Percentiles rank a stretch among this genome's conserved stretches.
Evolutionary conservation across 2,797 vertebrate species (phyloP).

Genomic region (Xenops minutus): DNA sequence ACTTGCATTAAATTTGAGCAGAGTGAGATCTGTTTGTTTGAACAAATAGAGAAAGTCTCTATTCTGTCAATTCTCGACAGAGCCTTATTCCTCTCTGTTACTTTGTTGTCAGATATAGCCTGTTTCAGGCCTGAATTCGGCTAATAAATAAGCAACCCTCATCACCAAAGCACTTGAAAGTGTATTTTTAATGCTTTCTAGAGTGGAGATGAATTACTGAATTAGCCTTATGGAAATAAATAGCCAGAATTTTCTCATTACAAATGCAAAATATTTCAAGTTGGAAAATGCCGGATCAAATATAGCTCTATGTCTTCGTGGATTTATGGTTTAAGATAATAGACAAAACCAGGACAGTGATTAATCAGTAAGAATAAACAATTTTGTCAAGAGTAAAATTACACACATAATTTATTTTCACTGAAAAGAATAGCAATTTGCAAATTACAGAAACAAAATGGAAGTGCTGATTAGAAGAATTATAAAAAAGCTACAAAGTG

Average conservation of each 20-base stretch:
- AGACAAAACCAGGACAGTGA: background rate
- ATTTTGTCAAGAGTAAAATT: slow-evolving; percentile 14
- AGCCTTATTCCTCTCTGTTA: slow-evolving; percentile 30
- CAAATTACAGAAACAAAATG: slow-evolving; percentile 35
- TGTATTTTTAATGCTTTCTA: slow-evolving; percentile 40
- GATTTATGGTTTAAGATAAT: slow-evolving; percentile 28
- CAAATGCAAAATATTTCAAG: background rate
- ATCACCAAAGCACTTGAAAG: slow-evolving; percentile 12
- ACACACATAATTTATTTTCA: background rate
- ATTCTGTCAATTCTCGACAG: slow-evolving; percentile 6
- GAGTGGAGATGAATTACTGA: slow-evolving; percentile 34
- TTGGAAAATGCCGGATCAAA: slow-evolving; percentile 2
- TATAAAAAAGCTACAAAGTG: slow-evolving; percentile 5
- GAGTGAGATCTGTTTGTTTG: slow-evolving; percentile 9
- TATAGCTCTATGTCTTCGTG: background rate
- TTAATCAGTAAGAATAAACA: slow-evolving; percentile 36
- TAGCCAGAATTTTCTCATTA: slow-evolving; percentile 23
- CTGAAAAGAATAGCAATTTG: slow-evolving; percentile 6
- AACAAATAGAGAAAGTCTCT: slow-evolving; percentile 10
- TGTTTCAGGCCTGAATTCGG: background rate
- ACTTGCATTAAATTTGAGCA: background rate
- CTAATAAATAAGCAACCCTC: slow-evolving; percentile 41
- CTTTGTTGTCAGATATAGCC: background rate
- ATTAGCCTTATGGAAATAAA: slow-evolving; percentile 41
- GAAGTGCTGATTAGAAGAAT: slow-evolving; percentile 23